Base-by-base conservation (phyloP, 2,113 vertebrate genomes). In the Reinhardtius hippoglossoides region DNA sequence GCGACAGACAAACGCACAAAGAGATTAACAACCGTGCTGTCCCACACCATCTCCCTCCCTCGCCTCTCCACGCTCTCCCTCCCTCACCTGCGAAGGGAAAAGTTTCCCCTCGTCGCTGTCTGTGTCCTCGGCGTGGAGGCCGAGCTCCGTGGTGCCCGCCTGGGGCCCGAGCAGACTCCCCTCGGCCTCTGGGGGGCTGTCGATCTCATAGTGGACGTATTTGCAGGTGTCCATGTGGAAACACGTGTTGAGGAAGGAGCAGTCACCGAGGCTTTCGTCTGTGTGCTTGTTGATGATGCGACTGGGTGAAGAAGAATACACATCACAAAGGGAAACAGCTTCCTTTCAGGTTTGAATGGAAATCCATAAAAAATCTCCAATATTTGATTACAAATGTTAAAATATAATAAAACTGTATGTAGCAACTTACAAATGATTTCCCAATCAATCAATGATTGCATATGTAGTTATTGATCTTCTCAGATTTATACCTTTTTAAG, bases 181-280 rank as follows among this genome's bases (percentile, higher is more conserved):
- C 58, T 96, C 94, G 0, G 86, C 80, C 74, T 96, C 96, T 3
- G 95, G 93, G 46, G 95, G 95, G 44, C 95, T 86, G 91, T 98
- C 97, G 55, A 98, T 98, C 92, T 98, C 97, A 26, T 98, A 98
- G 89, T 97, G 96, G 80, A 97, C 96, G 58, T 97, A 98, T 72
- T 98, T 98, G 88, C 97, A 98, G 74, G 96, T 97, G 90, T 98
- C 97, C 97, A 98, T 98, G 88, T 97, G 97, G 93, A 98, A 98
- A 71, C 97, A 98, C 0, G 97, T 98, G 91, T 98, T 98, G 71
- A 98, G 95, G 90, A 98, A 98, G 78, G 96, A 97, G 88, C 97
- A 98, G 89, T 97, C 96, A 12, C 97, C 96, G 9, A 98, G 93
- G 74, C 96, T 97, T 76, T 98, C 96, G 48, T 97, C 97, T 0